phyloP scores from a whole-genome alignment of 2,113 vertebrate species.

The Mesembrinibis cayennensis region DNA sequence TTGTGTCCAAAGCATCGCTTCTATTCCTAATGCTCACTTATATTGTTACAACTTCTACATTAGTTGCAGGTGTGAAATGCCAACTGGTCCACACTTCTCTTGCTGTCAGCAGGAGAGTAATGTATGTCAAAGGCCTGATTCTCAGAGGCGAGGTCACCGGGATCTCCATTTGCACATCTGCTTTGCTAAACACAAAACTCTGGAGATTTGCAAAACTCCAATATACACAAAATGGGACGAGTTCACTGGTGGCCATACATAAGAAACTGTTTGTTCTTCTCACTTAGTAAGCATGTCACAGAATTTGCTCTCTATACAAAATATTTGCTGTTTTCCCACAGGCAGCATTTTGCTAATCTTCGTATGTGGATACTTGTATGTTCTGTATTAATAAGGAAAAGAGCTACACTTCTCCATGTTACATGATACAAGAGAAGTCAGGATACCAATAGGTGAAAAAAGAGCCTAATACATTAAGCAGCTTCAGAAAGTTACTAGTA shows the following conservation, averaged over 20 bases:
- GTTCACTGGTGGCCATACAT: background rate
- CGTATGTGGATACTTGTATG: background rate
- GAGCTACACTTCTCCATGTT: background rate
- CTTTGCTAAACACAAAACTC: slow-evolving; percentile 28
- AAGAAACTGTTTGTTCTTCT: background rate
- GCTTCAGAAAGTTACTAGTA: background rate
- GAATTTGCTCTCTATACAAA: background rate
- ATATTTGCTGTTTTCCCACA: background rate
- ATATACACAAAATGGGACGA: background rate
- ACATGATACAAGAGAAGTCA: background rate
- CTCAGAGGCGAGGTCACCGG: background rate
- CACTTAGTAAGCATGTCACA: background rate
- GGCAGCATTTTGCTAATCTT: background rate
- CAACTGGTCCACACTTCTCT: background rate
- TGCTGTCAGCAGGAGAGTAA: slow-evolving; percentile 36
- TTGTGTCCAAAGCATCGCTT: background rate
- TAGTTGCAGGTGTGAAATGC: slow-evolving; percentile 53
- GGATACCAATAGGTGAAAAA: background rate
- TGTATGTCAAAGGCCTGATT: background rate
- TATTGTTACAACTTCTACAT: slow-evolving; percentile 5
- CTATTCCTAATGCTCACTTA: slow-evolving; percentile 22
- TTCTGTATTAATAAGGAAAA: background rate
- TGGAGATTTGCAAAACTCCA: background rate
- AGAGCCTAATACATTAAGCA: background rate
- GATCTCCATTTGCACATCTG: slow-evolving; percentile 43